Evolutionary conservation across 2,113 vertebrate species (phyloP).

Genomic region (Zosterops japonicus): DNA sequence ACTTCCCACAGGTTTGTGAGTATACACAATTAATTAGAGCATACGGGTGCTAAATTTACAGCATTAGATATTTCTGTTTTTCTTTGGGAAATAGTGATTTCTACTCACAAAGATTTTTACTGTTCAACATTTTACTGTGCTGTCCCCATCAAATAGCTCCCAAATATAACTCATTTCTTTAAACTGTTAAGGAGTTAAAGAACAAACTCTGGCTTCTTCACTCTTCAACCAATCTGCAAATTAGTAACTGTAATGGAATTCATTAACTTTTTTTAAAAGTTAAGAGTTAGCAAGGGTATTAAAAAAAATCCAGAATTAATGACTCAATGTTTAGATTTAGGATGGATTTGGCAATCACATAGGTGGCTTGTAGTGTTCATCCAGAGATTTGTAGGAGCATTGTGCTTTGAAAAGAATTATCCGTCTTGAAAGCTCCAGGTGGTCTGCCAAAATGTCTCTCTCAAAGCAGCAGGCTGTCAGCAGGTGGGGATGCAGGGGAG

Average conservation of each 20-base stretch:
- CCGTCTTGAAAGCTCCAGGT: not conserved
- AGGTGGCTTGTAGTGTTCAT: not conserved
- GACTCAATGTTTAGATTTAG: not conserved
- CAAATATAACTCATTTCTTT: not conserved
- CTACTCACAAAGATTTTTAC: not conserved
- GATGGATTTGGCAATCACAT: not conserved
- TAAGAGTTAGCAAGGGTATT: not conserved
- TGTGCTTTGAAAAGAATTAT: not conserved
- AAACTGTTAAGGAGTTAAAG: not conserved
- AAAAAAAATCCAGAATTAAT: not conserved
- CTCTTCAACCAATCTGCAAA: not conserved
- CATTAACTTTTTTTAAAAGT: not conserved
- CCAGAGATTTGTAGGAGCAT: not conserved
- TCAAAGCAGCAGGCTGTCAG: not conserved
- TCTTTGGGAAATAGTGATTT: conserved; percentile 31
- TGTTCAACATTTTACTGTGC: not conserved
- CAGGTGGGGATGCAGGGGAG: not conserved
- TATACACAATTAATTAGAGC: not conserved
- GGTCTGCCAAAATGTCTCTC: not conserved
- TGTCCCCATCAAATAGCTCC: not conserved
- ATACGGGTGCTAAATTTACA: conserved; percentile 34
- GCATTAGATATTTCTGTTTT: not conserved
- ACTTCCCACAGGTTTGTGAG: not conserved
- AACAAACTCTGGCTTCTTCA: conserved; percentile 44
- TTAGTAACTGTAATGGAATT: not conserved